These are phyloP conservation scores for Papilio elwesi DNA, from an alignment of 2,888 invertebrate genomes.

Conservation along the genomic window DNA sequence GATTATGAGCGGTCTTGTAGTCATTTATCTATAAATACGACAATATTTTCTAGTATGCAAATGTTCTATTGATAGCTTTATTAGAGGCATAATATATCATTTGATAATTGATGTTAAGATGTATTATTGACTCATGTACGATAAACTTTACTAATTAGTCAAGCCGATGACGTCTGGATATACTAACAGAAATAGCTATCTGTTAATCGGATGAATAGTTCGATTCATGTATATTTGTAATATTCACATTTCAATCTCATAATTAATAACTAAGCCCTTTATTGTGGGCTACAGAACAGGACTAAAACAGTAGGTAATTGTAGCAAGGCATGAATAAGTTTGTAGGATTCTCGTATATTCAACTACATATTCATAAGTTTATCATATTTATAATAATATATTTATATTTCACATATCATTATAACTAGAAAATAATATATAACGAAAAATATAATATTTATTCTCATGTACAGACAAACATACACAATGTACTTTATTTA, in stretches of 20 bases:
- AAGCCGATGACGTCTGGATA: slow-evolving; percentile 24
- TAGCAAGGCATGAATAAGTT: too few species aligned
- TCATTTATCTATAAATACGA: not conserved
- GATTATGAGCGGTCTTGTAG: not conserved
- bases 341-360: too few species aligned
- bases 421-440: too few species aligned
- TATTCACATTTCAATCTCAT: not conserved
- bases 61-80: not conserved
- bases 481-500: too few species aligned
- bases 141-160: slow-evolving; percentile 26
- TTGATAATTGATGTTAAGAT: not conserved
- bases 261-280: too few species aligned
- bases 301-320: too few species aligned
- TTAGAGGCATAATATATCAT: slow-evolving; percentile 8
- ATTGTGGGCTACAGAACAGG: too few species aligned
- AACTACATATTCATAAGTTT: too few species aligned
- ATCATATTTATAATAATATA: too few species aligned
- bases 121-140: slow-evolving; percentile 11
- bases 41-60: not conserved
- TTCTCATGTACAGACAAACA: too few species aligned
- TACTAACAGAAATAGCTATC: not conserved
- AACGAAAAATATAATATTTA: too few species aligned
- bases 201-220: not conserved
- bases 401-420: too few species aligned
- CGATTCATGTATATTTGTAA: not conserved